Percentiles rank a stretch among this genome's conserved stretches.
These are phyloP conservation scores for Glyptemys insculpta DNA, from an alignment of 2,797 vertebrate genomes.

Conservation along the genomic window DNA sequence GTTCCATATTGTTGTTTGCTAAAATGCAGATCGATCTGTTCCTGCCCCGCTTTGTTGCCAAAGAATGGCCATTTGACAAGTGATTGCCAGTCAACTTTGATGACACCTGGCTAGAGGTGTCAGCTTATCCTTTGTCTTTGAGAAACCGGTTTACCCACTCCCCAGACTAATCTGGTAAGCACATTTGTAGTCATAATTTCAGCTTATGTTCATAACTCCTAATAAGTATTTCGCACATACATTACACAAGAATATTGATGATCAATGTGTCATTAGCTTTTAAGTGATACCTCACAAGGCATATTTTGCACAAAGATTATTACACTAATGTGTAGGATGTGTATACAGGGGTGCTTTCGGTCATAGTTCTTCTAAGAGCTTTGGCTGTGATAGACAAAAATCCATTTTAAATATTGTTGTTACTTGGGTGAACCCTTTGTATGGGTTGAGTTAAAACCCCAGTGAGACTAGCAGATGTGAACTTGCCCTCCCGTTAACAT, in stretches of 20 bases:
- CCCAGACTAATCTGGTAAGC: background rate
- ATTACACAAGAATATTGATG: background rate
- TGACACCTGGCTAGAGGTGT: background rate
- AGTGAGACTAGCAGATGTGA: background rate
- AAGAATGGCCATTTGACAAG: background rate
- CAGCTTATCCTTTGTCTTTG: background rate
- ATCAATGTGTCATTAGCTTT: background rate
- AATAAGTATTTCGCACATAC: background rate
- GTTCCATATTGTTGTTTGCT: too few relatives aligned
- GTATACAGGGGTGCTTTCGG: background rate
- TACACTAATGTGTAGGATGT: background rate
- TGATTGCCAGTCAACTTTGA: background rate
- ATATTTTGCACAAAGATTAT: background rate
- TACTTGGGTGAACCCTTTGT: background rate
- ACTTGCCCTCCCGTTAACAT: background rate
- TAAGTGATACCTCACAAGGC: background rate
- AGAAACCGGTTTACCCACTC: background rate
- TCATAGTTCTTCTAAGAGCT: background rate
- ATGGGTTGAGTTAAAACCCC: background rate
- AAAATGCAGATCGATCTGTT: too few relatives aligned
- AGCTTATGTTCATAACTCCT: background rate
- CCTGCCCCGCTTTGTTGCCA: too few relatives aligned
- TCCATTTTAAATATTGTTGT: background rate
- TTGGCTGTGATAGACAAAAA: constrained; percentile 17
- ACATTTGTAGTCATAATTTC: background rate